Percentiles rank a stretch among this genome's conserved stretches.
Evolutionary conservation across 2,888 invertebrate genomes (phyloP).

Genomic region (Nomada ruficornis): DNA sequence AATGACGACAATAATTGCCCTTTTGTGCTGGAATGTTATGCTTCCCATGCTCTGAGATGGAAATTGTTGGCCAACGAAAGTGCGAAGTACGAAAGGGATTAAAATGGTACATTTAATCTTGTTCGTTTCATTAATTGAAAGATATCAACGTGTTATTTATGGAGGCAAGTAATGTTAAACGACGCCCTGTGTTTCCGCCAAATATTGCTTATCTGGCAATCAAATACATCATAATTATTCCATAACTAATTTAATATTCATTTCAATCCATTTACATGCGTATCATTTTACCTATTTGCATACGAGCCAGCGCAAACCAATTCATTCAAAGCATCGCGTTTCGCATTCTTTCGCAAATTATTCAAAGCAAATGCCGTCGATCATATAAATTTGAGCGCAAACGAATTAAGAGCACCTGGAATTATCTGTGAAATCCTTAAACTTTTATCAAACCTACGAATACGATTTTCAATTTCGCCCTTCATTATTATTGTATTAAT

Average conservation of each 20-base stretch:
- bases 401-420: no score
- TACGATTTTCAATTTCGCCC: no score
- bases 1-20: slow-evolving; percentile 21
- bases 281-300: not conserved
- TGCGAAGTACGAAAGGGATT: no score
- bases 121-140: not conserved
- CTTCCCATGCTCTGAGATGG: not conserved
- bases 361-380: no score
- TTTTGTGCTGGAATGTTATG: slow-evolving; percentile 5
- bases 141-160: not conserved
- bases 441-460: no score
- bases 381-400: no score
- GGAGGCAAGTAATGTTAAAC: not conserved
- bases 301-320: not conserved
- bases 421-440: no score
- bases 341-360: not conserved
- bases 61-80: not conserved
- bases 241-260: not conserved
- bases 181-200: not conserved
- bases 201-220: not conserved
- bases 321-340: not conserved
- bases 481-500: no score
- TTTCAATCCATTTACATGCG: not conserved
- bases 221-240: slow-evolving; percentile 3
- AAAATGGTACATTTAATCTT: not conserved